Base-by-base conservation (phyloP, 1,140 invertebrate species). In the Lepidotrigona ventralis region DNA sequence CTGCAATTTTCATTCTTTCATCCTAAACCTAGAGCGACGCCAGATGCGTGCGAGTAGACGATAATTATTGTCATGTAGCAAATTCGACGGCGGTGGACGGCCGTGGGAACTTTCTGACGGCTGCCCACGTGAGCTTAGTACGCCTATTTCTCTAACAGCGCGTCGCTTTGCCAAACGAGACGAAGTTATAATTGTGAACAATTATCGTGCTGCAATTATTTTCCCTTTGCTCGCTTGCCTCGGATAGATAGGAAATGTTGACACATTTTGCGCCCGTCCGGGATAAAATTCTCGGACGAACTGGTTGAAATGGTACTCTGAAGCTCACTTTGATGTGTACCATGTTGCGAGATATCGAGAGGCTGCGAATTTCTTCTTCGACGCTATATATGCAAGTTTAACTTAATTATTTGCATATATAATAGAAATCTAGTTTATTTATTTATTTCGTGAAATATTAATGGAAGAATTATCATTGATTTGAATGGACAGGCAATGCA, bases 181-280 rank as follows among this genome's bases (percentile, higher is more conserved):
- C 26, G 46, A 77, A 77, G 60, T 77, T 68, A 29, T 66, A 77
- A 77, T 53, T 77, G 75, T n/a, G 39, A 66, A 66, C 75, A 77
- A 77, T 77, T 77, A 77, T 66, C 29, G 46, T 21, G 26, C 60
- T 2, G 26, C 63, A 77, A 77, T 66, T 77, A 53, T 77, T 66
- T 53, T 33, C 15, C 5, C 23, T 76, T n/a, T 26, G 19, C 17
- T 23, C 15, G 58, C 23, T 64, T 64, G 60, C n/a, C 46, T 66
- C 21, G 21, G 63, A 53, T 23, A 46, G 14, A 54, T 64, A 53
- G 75, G 39, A 66, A 66, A 66, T 11, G 75, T 21, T 77, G 75
- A 77, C 75, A 66, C 60, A 33, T 19, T 77, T 77, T 8, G n/a
- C 15, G 19, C 17, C 17, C 29, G 29, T 46, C 6, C n/a, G 9